Percentiles rank a stretch among this genome's conserved stretches.
These are phyloP conservation scores for Enteromius mattozi DNA, from an alignment of 2,797 vertebrate genomes.

Conservation along the genomic window DNA sequence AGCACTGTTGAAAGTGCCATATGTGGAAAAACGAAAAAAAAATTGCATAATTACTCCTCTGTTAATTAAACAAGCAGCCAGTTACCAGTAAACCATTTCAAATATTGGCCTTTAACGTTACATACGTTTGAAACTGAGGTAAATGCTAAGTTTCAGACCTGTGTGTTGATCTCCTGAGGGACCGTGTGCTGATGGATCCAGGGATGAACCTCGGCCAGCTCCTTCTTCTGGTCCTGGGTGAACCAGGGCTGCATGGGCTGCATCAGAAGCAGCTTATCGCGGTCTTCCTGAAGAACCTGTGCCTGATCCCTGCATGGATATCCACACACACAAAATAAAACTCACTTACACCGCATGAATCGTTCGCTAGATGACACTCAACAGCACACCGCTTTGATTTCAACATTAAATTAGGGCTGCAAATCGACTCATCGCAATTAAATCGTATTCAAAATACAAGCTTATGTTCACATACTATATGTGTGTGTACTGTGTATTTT, in stretches of 20 bases:
- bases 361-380: not conserved
- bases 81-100: not conserved
- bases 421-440: not conserved
- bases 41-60: not conserved
- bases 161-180: conserved; percentile 79
- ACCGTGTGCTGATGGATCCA: conserved; percentile 82
- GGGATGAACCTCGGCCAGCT: conserved; percentile 82
- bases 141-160: conserved; percentile 66
- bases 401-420: not conserved
- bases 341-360: not conserved
- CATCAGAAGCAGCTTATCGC: conserved; percentile 81
- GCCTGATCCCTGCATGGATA: conserved; percentile 77
- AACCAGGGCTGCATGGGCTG: conserved; percentile 85
- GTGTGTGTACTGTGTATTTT: too few relatives aligned
- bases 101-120: too few relatives aligned
- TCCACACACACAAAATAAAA: conserved; percentile 30
- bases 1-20: not conserved
- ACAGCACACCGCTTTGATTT: not conserved
- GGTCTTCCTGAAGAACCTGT: conserved; percentile 84
- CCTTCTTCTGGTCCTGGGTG: conserved; percentile 81
- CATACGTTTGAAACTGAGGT: not conserved
- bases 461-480: not conserved
- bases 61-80: not conserved
- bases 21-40: not conserved
- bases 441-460: too few relatives aligned